phyloP scores from a whole-genome alignment of 2,797 vertebrate species.

The Iguana delicatissima region DNA sequence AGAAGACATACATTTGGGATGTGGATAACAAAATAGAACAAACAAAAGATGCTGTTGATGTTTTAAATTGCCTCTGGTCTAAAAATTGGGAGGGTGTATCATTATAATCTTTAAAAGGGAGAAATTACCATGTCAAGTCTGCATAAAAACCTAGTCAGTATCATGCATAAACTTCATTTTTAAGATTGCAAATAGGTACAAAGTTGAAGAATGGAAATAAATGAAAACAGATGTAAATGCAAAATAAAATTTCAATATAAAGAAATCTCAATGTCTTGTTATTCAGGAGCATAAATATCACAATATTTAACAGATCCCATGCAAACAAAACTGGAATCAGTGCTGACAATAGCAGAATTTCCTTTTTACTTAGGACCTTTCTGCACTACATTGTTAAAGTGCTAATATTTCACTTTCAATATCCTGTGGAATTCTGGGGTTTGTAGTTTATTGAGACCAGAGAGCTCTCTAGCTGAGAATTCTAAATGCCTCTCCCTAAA shows the following conservation, averaged over 20 bases:
- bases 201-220: not conserved
- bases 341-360: not conserved
- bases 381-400: too few relatives aligned
- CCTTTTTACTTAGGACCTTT: too few relatives aligned
- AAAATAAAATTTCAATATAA: not conserved
- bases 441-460: too few relatives aligned
- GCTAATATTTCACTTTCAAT: too few relatives aligned
- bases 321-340: not conserved
- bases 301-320: not conserved
- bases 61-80: not conserved
- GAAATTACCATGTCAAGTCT: not conserved
- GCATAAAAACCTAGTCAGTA: not conserved
- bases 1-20: not conserved
- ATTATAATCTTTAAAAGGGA: not conserved
- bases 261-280: not conserved
- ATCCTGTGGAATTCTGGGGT: too few relatives aligned
- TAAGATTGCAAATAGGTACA: not conserved
- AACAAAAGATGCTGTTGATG: not conserved
- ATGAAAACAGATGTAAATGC: not conserved
- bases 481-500: too few relatives aligned
- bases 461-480: too few relatives aligned
- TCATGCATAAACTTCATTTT: not conserved
- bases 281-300: not conserved
- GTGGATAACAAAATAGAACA: too few relatives aligned
- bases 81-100: too few relatives aligned